Evolutionary conservation across 2,113 vertebrate species (phyloP), one percentile per base, ranked within the genome.

Genomic region (Sceloporus tristichus): DNA sequence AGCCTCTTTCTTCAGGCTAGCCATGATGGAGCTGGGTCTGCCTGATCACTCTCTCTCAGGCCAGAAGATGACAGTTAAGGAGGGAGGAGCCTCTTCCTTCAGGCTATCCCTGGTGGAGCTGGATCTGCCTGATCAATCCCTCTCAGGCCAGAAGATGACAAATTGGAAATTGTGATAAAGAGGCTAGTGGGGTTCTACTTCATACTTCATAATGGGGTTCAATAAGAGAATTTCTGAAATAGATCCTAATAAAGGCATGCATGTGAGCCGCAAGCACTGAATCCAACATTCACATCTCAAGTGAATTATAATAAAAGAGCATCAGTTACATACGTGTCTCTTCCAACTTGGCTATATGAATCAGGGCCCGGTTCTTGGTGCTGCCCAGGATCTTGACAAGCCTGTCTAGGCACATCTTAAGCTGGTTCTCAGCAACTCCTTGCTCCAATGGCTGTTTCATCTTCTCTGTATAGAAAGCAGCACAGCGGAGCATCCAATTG

Each of bases 341-440:
- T 94, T 99, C 99, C 70, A 99, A 96, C 38, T 98, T 98, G 9
- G 98, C 98, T 0, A 99, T 99, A 96, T 99, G 98, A 74, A 99
- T 97, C 89, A 99, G 96, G 77, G 99, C 98, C 34, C 98, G 96
- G 96, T 99, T 99, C 96, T 99, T 99, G 95, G 96, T 96, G 94
- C 98, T 98, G 90, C 92, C 93, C 54, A 99, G 96, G 88, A 98
- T 85, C 89, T 92, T 97, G 85, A 97, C 96, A 85, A 99, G 96
- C 86, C 98, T 95, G 88, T 98, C 98, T 94, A 98, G 97, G 91
- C 98, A 99, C 94, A 98, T 97, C 85, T 94, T 95, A 34, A 99
- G 97, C 95, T 97, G 98, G 93, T 95, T 95, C 94, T 99, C 98
- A 0, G 96, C 97, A 0, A 93, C 90, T 0, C 86, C 93, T 0